These are phyloP conservation scores for Hemibagrus wyckioides DNA, from an alignment of 2,113 vertebrate species.

Conservation along the genomic window DNA sequence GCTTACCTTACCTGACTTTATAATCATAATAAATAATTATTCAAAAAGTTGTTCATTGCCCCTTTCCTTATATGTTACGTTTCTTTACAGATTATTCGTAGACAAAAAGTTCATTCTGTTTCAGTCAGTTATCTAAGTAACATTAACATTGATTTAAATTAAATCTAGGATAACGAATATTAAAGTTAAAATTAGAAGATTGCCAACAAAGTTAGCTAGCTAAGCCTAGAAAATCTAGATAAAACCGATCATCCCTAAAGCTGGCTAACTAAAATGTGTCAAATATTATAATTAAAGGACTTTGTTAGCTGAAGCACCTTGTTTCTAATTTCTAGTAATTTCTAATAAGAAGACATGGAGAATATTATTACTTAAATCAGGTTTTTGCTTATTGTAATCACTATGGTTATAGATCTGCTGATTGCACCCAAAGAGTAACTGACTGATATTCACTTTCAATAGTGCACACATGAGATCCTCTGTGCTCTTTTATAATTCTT, in stretches of 20 bases:
- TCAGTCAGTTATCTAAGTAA: too few relatives aligned
- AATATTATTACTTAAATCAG: neutral
- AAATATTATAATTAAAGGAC: neutral
- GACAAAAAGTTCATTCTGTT: too few relatives aligned
- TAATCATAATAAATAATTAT: too few relatives aligned
- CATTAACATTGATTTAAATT: too few relatives aligned
- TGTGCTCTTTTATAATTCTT: slow-evolving; percentile 31
- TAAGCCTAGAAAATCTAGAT: neutral
- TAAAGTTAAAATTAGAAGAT: neutral
- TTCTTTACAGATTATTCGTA: too few relatives aligned
- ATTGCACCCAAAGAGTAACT: slow-evolving; percentile 39
- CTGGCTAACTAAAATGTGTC: neutral
- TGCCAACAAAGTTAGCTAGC: neutral
- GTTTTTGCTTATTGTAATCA: slow-evolving; percentile 40
- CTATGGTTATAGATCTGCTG: slow-evolving; percentile 40
- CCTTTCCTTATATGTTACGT: too few relatives aligned
- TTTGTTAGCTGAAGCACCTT: neutral
- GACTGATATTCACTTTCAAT: slow-evolving; percentile 44
- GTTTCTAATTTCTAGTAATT: neutral
- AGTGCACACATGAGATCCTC: slow-evolving; percentile 20
- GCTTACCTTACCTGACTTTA: too few relatives aligned
- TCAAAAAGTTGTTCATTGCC: too few relatives aligned
- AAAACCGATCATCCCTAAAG: neutral
- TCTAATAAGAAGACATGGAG: neutral
- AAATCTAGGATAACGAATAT: too few relatives aligned